phyloP scores from a whole-genome alignment of 2,113 vertebrate species.

The Coryphaenoides rupestris region DNA sequence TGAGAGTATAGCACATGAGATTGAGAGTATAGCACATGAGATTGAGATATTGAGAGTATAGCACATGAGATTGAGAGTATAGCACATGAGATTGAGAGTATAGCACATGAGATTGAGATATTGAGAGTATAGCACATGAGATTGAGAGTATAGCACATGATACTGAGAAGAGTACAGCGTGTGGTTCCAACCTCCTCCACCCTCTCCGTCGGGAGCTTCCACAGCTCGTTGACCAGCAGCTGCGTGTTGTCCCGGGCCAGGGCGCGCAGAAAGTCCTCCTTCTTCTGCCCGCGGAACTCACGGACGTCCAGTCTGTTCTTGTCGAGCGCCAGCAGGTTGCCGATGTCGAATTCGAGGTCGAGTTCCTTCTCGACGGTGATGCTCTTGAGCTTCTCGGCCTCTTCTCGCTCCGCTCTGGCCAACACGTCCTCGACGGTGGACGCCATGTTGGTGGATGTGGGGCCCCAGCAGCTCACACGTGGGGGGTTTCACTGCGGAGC shows the following conservation, averaged over 20 bases:
- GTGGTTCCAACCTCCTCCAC: no score
- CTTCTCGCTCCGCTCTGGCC: slow-evolving; percentile 79
- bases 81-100: no score
- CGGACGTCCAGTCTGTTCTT: slow-evolving; percentile 73
- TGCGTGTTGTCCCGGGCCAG: slow-evolving; percentile 92
- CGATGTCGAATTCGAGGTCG: slow-evolving; percentile 88
- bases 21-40: no score
- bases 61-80: no score
- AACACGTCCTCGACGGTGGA: slow-evolving; percentile 80
- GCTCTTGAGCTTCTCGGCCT: slow-evolving; percentile 74
- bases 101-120: no score
- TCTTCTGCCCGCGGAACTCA: slow-evolving; percentile 60
- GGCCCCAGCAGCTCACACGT: slow-evolving; percentile 25
- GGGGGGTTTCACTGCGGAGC: rapidly evolving
- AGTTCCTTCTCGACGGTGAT: slow-evolving; percentile 86
- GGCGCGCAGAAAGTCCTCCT: slow-evolving; percentile 70
- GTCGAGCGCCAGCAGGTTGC: slow-evolving; percentile 84
- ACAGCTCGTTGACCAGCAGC: slow-evolving; percentile 85
- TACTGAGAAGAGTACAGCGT: no score
- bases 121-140: no score
- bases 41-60: no score
- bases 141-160: no score
- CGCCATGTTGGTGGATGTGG: slow-evolving; percentile 72
- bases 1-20: no score
- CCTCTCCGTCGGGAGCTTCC: slow-evolving; percentile 83